These are phyloP conservation scores for Heteractis magnifica DNA, from an alignment of 92 coral and sea anemone species.

Conservation along the genomic window DNA sequence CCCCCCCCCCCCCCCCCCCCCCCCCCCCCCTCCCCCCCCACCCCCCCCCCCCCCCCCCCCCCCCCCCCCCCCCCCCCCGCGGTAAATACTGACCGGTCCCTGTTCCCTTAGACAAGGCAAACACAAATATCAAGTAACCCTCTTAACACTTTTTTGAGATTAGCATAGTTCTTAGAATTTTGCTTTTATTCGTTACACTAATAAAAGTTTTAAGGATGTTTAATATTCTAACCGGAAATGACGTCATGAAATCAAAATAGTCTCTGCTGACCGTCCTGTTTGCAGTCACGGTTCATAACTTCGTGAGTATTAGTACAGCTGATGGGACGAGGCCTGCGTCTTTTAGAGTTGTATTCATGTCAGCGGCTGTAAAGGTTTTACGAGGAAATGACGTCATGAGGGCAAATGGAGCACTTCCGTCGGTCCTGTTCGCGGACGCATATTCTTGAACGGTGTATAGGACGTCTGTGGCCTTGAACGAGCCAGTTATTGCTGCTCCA, in stretches of 20 bases:
- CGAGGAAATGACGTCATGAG: slow-evolving; percentile 97
- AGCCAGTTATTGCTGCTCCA: slow-evolving; percentile 80
- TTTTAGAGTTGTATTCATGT: slow-evolving; percentile 74
- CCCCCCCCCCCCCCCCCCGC: too few species aligned
- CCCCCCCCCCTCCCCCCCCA: too few species aligned
- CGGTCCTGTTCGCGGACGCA: slow-evolving; percentile 81
- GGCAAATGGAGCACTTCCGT: slow-evolving; percentile 77
- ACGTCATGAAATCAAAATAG: not conserved
- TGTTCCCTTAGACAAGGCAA: not conserved
- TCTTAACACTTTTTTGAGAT: not conserved
- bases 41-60: too few species aligned
- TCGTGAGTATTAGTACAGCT: slow-evolving; percentile 85
- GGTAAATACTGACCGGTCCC: too few species aligned
- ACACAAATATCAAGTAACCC: not conserved
- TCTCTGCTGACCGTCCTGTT: not conserved
- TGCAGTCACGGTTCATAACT: slow-evolving; percentile 36
- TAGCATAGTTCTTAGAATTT: not conserved
- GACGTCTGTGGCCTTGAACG: slow-evolving; percentile 82
- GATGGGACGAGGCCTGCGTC: slow-evolving; percentile 92
- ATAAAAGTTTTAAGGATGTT: not conserved
- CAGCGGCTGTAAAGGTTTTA: slow-evolving; percentile 80
- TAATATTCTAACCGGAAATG: not conserved
- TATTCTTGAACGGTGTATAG: slow-evolving; percentile 64
- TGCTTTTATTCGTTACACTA: not conserved
- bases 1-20: too few species aligned